Evolutionary conservation across 1,140 invertebrate species (phyloP), one percentile per base, ranked within the genome.

Genomic region (Bombus fervidus): DNA sequence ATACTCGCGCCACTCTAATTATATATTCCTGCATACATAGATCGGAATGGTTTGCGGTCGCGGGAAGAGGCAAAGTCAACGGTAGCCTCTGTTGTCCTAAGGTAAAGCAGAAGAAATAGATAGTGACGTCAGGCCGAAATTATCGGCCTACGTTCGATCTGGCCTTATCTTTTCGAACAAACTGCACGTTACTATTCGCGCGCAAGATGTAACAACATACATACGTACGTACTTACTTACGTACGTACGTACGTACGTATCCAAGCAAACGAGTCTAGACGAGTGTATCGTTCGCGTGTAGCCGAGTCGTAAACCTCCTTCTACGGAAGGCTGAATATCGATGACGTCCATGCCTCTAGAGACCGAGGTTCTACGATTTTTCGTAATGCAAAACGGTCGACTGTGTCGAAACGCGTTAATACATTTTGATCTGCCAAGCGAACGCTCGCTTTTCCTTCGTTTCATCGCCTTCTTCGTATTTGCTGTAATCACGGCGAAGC

Each of bases 81-180:
- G 68, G 75, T 25, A 68, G 68, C 41, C 72, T 43, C 39, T 31
- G 34, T 62, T 59, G 77, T 59, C 72, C 77, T 62, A 77, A 76
- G 57, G n/a, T 64, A 53, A 34, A 59, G 43, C 37, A 43, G 74
- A 53, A 69, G 72, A 83, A 88, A 88, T 85, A 88, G 84, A 85
- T 64, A 90, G 62, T 90, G 87, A 90, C 89, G 82, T 90, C 87
- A 90, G 82, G 31, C 10, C 72, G 59, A 90, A 91, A 88, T 90
- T 90, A 91, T 89, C 75, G 80, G 74, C 13, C 71, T 77, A 71
- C 82, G 69, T 62, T 83, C 82, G 79, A 89, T 69, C 66, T 39
- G 82, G 75, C 47, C 85, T 91, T 89, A 89, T 90, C 87, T 85
- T 66, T 83, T 78, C 72, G 73, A 90, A 89, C 76, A 85, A 83